Percentiles rank a stretch among this genome's conserved stretches.
phyloP scores from a whole-genome alignment of 2,113 vertebrate genomes.

The Campylomormyrus tamandua region DNA sequence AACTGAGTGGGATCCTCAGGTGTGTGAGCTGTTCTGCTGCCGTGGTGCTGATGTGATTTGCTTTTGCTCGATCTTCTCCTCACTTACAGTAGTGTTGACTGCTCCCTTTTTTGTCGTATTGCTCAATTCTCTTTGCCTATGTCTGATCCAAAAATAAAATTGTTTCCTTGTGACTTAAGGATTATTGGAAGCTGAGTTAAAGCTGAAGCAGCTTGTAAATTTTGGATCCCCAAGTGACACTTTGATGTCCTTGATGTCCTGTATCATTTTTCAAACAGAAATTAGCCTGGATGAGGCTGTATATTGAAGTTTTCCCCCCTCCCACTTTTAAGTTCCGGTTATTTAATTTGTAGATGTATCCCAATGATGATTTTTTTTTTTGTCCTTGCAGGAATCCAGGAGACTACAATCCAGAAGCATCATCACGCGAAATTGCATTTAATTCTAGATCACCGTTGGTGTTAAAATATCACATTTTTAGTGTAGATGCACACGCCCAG shows the following conservation, averaged over 20 bases:
- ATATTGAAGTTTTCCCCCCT: background rate
- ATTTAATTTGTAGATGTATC: background rate
- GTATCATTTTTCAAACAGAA: background rate
- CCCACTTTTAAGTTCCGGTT: background rate
- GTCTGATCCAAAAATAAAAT: background rate
- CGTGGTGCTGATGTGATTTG: background rate
- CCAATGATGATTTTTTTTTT: background rate
- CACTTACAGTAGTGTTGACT: background rate
- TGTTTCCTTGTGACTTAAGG: background rate
- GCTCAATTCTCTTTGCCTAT: background rate
- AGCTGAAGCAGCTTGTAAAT: background rate
- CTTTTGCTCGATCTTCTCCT: background rate
- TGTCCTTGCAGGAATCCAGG: background rate
- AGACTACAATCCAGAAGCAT: background rate
- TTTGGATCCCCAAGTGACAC: background rate
- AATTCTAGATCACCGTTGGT: background rate
- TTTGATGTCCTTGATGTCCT: background rate
- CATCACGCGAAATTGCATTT: background rate
- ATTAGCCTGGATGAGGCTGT: background rate
- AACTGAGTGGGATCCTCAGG: conserved; percentile 60
- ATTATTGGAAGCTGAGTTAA: background rate
- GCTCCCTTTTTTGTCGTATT: background rate
- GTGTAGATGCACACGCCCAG: background rate
- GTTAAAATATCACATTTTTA: background rate
- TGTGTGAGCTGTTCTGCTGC: conserved; percentile 20